These are phyloP conservation scores for Triplophysa dalaica DNA, from an alignment of 2,113 vertebrate species.

Conservation along the genomic window DNA sequence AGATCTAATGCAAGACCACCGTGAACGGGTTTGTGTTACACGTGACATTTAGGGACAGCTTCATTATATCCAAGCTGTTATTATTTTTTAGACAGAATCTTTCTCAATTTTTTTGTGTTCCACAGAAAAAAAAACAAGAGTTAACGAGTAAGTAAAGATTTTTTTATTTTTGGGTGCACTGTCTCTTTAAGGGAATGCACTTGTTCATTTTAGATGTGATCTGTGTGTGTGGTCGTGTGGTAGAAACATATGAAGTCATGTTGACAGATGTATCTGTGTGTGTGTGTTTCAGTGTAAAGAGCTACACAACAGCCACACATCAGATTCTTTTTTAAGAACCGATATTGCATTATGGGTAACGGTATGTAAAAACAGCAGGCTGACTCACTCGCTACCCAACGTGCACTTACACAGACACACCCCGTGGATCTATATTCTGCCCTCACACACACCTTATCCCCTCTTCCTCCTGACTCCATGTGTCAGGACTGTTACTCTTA, in stretches of 20 bases:
- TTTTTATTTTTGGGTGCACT: too few relatives aligned
- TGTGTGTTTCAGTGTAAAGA: background rate
- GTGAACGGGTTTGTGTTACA: background rate
- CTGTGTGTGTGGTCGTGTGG: background rate
- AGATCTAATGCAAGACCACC: background rate
- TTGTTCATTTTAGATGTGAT: background rate
- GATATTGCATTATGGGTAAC: background rate
- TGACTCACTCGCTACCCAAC: constrained; percentile 3
- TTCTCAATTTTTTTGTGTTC: too few relatives aligned
- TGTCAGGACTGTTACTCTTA: constrained; percentile 11
- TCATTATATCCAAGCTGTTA: background rate
- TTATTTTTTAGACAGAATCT: too few relatives aligned
- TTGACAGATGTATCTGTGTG: constrained; percentile 31
- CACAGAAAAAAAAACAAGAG: too few relatives aligned
- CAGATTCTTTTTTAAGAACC: constrained; percentile 20
- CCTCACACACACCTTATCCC: background rate
- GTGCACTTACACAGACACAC: background rate
- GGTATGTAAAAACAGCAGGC: constrained; percentile 21
- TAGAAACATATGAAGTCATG: constrained; percentile 36
- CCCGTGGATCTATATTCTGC: background rate
- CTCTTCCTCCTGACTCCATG: background rate
- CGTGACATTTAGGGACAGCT: background rate
- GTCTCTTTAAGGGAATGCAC: too few relatives aligned
- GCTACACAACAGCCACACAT: background rate
- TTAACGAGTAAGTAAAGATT: too few relatives aligned